Evolutionary conservation across 2,797 vertebrate species (phyloP), one percentile per base, ranked within the genome.

Genomic region (Sphenodon punctatus): DNA sequence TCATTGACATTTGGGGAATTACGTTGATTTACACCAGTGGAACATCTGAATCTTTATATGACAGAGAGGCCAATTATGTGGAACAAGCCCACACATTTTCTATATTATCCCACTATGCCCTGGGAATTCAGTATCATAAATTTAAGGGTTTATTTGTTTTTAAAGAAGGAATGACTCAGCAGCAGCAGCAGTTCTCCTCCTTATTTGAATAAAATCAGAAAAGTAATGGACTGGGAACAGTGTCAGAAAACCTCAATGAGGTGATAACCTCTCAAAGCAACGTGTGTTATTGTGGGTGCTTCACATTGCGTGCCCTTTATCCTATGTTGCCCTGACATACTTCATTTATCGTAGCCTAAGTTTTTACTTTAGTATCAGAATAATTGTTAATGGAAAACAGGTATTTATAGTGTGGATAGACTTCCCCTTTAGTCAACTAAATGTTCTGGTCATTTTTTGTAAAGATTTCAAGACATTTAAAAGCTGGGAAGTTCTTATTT

Each of bases 311-410:
- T 13, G 25, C 36, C 41, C 67, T 73, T 85, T 82, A 58, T 77
- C 64, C 78, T 67, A 74, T 73, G 67, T 75, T 70, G 20, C 69
- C 51, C 51, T 85, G 32, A 61, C 49, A 23, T 65, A 55, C 55
- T 51, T 4, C 66, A 51, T 68, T 79, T 53, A 81, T 45, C 82
- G 60, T 1, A 2, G 10, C 34, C 8, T 78, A 34, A 0, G 0
- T 30, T 74, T 89, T 69, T 76, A 36, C 45, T 65, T 22, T 46
- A 22, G 13, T 41, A 59, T 12, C 3, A 71, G n/a, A 2, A 23
- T 51, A 55, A 3, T 15, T 80, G 16, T 39, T 77, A 82, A 66
- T 67, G 66, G 72, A 76, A 89, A 86, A 73, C 39, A n/a, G 10
- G 49, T 67, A 46, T 55, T 19, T 75, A 48, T 38, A 32, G 16